Conservation (phyloP, 2,888 invertebrate genomes). For the Xestoiulus laeticollis region DNA sequence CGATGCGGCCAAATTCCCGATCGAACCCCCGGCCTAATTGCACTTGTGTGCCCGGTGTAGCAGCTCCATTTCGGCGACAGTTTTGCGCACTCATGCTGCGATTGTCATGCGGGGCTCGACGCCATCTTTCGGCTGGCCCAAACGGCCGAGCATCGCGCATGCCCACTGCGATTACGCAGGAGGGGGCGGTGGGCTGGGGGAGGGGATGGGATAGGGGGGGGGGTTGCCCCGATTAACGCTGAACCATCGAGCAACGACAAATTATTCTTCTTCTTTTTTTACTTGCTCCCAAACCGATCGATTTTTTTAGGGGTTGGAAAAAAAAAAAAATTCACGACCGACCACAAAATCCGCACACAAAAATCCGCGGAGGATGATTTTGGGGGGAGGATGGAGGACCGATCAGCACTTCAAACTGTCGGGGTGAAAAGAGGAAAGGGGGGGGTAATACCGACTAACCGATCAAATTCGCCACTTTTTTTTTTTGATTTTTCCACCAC, state of each 20-base stretch:
- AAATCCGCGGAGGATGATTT: too few relatives aligned
- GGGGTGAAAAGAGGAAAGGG: too few relatives aligned
- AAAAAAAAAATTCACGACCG: too few relatives aligned
- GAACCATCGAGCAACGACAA: constrained; percentile 9
- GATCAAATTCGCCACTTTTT: too few relatives aligned
- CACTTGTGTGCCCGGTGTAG: constrained; percentile 49
- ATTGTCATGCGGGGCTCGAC: constrained; percentile 35
- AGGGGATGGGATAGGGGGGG: not conserved
- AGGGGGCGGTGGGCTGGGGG: not conserved
- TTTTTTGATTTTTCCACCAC: too few relatives aligned
- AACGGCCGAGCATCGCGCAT: constrained; percentile 45
- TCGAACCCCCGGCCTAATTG: constrained; percentile 48
- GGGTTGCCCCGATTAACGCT: not conserved
- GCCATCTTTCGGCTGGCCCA: constrained; percentile 50
- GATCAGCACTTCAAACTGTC: too few relatives aligned
- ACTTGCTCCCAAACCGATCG: too few relatives aligned
- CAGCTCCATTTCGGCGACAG: constrained; percentile 49
- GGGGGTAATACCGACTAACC: too few relatives aligned
- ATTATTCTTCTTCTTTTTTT: not conserved
- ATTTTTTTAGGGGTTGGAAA: too few relatives aligned
- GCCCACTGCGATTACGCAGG: not conserved
- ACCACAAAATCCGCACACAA: too few relatives aligned
- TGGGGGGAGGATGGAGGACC: too few relatives aligned
- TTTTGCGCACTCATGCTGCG: constrained; percentile 52
- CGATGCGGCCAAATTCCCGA: not conserved